Evolutionary conservation across 2,888 invertebrate species (phyloP), one percentile per base, ranked within the genome.

Genomic region (Silvanus unidentatus): DNA sequence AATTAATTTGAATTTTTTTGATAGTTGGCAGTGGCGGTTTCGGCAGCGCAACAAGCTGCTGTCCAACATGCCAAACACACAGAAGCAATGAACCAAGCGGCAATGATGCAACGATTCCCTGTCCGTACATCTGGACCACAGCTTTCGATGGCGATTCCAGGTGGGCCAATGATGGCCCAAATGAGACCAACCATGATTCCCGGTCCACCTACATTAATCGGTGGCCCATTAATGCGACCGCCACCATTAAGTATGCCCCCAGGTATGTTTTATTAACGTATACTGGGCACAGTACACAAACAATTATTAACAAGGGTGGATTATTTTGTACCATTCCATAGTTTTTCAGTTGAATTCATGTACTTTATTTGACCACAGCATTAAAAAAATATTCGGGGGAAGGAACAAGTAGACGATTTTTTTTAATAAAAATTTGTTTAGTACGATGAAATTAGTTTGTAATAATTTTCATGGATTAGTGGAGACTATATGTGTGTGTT

Each of bases 221-320:
- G 77, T 68, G 80, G 79, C 68, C 79, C 77, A 71, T 73, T 79
- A 71, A 79, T 80, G 78, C 74, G 80, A 71, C 80, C 79, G 65
- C 78, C 78, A 64, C 78, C 77, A 64, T 75, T 81, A 73, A 78
- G 78, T 39, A 59, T 61, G 61, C 79, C 79, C 58, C 79, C 80
- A 78, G 81, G 81, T 81, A 78, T 75, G 77, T 28, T 28, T 28
- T 10, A 8, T 28, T 28, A 9, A 28, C 8, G 75, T 64, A 55
- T 52, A 41, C 44, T 43, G 28, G 28, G 28, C 8, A 28, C n/a
- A n/a, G n/a, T n/a, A n/a, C n/a, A n/a, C n/a, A n/a, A n/a, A n/a
- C n/a, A n/a, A n/a, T n/a, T n/a, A n/a, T n/a, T n/a, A n/a, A n/a
- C n/a, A n/a, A n/a, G n/a, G n/a, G n/a, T n/a, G n/a, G n/a, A n/a